Evolutionary conservation across 2,797 vertebrate genomes (phyloP), one percentile per base, ranked within the genome.

Genomic region (Myotis vivesi): DNA sequence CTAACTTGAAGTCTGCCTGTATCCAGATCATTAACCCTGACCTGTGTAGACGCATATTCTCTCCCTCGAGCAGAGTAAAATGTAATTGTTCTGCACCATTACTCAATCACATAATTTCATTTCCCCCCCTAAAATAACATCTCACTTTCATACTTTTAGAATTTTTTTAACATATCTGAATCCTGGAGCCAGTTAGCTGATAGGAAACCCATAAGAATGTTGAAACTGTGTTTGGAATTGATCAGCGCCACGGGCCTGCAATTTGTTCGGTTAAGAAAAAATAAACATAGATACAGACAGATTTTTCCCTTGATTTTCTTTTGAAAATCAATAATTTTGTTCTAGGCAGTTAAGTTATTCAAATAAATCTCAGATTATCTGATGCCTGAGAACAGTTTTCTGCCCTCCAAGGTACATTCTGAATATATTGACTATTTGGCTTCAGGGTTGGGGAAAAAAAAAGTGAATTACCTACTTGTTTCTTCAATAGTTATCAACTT

Each of bases 261-360:
- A 41, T 62, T 87, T 66, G 2, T 82, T 94, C 46, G 7, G 33
- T 73, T 90, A 33, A 85, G 71, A 59, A 76, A 64, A 76, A 68
- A 51, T 22, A 62, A 62, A 81, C 1, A 38, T 33, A 73, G 59
- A 71, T 16, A 75, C 15, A 49, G 15, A 75, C 41, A 75, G 25
- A 75, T 36, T 73, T 87, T 91, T 49, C 12, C 38, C 84, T 89
- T 79, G 28, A 33, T 79, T 90, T 94, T 33, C 11, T 53, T 93
- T 92, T 92, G 69, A 93, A 95, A 96, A 94, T 95, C 33, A 36
- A 33, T 91, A 44, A 93, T 96, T 97, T 89, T 95, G 87, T 96
- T 59, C 68, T 87, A 89, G 91, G 73, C 55, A 76, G 79, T 68
- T 94, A 93, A 93, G n/a, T 88, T 95, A 95, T 94, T 96, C 85